Conservation (phyloP, 2,797 vertebrate species). For the Pangasius macronema region DNA sequence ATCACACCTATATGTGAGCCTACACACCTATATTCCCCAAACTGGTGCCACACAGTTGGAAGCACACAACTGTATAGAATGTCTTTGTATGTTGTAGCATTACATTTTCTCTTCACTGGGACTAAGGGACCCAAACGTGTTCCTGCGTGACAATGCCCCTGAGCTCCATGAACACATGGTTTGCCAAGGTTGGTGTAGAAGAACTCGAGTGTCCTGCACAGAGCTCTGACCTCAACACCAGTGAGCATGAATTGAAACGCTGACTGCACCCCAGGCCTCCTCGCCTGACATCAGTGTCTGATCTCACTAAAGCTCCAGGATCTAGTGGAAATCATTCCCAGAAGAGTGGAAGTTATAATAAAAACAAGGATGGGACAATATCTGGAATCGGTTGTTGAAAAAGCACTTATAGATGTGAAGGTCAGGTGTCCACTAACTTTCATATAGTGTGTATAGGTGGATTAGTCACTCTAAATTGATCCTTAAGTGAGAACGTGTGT, state of each 20-base stretch:
- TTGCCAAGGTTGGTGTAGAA: background rate
- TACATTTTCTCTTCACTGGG: background rate
- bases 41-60: background rate
- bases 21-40: background rate
- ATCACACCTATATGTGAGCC: background rate
- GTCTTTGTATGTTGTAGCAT: background rate
- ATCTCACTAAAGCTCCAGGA: background rate
- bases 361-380: background rate
- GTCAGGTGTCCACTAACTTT: background rate
- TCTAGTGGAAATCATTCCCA: background rate
- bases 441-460: background rate
- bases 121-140: background rate
- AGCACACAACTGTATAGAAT: background rate
- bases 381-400: background rate
- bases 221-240: background rate
- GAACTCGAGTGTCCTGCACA: background rate
- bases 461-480: background rate
- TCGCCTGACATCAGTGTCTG: background rate
- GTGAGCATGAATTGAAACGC: background rate
- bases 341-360: background rate
- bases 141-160: background rate
- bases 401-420: background rate
- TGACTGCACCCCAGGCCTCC: background rate
- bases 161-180: background rate
- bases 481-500: background rate